phyloP scores from a whole-genome alignment of 2,797 vertebrate genomes.

The Micropoecilia bifurca region DNA sequence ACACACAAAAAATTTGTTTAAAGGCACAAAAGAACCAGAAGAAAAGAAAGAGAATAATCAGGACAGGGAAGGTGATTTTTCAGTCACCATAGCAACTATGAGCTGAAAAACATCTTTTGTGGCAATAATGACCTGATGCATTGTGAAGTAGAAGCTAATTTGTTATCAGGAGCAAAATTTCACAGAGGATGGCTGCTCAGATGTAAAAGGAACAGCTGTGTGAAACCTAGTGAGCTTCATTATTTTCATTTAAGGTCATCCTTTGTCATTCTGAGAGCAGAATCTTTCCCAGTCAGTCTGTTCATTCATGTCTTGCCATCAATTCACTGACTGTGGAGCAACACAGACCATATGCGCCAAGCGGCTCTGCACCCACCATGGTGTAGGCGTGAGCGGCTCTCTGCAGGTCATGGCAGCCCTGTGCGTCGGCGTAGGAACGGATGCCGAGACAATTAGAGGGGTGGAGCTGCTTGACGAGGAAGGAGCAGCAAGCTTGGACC shows the following conservation, averaged over 20 bases:
- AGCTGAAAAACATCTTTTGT: constrained; percentile 63
- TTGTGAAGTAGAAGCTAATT: constrained; percentile 49
- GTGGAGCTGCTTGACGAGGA: constrained; percentile 98
- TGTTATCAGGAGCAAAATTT: constrained; percentile 34
- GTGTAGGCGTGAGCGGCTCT: constrained; percentile 96
- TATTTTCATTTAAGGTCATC: constrained; percentile 2
- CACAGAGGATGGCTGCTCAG: neutral
- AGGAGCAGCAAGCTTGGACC: constrained; percentile 95
- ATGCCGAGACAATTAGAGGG: constrained; percentile 98
- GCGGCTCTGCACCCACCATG: constrained; percentile 85
- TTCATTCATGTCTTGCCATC: constrained; percentile 15
- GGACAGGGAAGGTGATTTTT: constrained; percentile 60
- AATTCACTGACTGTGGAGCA: neutral
- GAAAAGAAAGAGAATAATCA: constrained; percentile 52
- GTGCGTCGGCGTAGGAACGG: constrained; percentile 94
- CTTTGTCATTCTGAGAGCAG: neutral
- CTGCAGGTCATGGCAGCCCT: constrained; percentile 95
- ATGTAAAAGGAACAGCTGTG: constrained; percentile 2
- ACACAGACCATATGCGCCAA: constrained; percentile 2
- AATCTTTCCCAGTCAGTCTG: neutral
- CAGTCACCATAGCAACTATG: constrained; percentile 80
- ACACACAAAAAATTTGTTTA: constrained; percentile 18
- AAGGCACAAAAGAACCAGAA: constrained; percentile 40
- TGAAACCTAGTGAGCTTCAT: neutral
- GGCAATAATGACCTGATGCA: constrained; percentile 38